Conservation (phyloP, 2,888 invertebrate species). For the Spicauda simplicius region DNA sequence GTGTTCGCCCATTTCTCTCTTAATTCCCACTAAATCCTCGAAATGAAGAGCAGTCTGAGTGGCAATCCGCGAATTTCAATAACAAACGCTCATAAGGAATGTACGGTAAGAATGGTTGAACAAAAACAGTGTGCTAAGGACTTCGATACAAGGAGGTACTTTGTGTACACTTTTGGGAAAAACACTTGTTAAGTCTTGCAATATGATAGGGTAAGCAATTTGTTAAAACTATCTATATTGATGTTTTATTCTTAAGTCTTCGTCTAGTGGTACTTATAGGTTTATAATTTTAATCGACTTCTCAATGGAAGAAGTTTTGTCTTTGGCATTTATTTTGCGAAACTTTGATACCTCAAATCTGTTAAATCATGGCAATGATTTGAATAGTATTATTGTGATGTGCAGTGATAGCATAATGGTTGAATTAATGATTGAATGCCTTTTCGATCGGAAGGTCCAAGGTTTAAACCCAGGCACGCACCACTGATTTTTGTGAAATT, state of each 20-base stretch:
- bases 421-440: too few species aligned
- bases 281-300: too few species aligned
- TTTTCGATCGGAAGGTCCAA: too few species aligned
- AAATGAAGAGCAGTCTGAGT: conserved; percentile 67
- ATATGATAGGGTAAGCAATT: background rate
- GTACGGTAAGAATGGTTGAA: conserved; percentile 68
- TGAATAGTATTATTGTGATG: too few species aligned
- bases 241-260: background rate
- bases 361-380: too few species aligned
- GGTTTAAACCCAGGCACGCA: too few species aligned
- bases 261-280: too few species aligned
- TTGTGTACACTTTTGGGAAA: conserved; percentile 28
- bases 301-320: too few species aligned
- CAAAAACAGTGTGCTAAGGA: conserved; percentile 56
- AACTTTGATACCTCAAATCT: too few species aligned
- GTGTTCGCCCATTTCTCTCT: conserved; percentile 64
- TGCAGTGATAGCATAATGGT: too few species aligned
- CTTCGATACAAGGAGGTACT: conserved; percentile 19
- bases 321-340: too few species aligned
- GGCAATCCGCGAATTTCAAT: conserved; percentile 69
- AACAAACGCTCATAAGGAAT: conserved; percentile 58
- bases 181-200: conserved; percentile 31
- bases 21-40: conserved; percentile 71
- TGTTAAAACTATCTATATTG: background rate
- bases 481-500: too few species aligned